Percentiles rank a stretch among this genome's conserved stretches.
These are phyloP conservation scores for Glaucidium brasilianum DNA, from an alignment of 2,113 vertebrate genomes.

Conservation along the genomic window DNA sequence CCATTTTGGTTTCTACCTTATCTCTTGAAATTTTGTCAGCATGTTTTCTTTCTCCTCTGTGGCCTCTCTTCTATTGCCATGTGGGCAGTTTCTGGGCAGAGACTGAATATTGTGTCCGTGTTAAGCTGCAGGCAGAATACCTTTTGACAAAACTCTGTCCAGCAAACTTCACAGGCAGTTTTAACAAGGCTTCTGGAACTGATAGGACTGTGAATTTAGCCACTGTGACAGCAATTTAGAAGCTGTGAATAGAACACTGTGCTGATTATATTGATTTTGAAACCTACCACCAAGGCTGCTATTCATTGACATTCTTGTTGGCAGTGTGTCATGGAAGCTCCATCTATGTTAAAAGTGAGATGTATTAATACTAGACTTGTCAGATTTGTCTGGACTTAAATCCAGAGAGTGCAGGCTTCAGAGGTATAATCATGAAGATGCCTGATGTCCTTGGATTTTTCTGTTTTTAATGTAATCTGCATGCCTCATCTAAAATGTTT, in stretches of 20 bases:
- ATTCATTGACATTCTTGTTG: constrained; percentile 4
- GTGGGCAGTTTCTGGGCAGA: neutral
- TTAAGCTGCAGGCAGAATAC: neutral
- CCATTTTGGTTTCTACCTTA: neutral
- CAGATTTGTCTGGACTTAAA: neutral
- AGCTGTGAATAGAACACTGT: neutral
- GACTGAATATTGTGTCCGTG: accelerated
- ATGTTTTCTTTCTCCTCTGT: neutral
- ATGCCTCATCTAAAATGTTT: neutral
- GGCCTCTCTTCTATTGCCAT: neutral
- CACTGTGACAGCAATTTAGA: constrained; percentile 20
- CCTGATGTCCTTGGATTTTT: neutral
- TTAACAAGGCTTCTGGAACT: neutral
- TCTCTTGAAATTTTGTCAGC: neutral
- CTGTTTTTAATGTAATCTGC: neutral
- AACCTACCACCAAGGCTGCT: constrained; percentile 12
- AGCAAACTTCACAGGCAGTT: neutral
- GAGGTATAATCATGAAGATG: neutral
- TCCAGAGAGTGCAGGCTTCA: neutral
- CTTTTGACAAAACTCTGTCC: neutral
- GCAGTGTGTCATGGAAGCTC: neutral
- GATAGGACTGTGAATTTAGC: neutral
- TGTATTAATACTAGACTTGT: neutral
- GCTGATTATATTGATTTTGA: constrained; percentile 8
- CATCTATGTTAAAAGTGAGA: neutral